Evolutionary conservation across 2,797 vertebrate genomes (phyloP), one percentile per base, ranked within the genome.

Genomic region (Zenarchopterus dispar): DNA sequence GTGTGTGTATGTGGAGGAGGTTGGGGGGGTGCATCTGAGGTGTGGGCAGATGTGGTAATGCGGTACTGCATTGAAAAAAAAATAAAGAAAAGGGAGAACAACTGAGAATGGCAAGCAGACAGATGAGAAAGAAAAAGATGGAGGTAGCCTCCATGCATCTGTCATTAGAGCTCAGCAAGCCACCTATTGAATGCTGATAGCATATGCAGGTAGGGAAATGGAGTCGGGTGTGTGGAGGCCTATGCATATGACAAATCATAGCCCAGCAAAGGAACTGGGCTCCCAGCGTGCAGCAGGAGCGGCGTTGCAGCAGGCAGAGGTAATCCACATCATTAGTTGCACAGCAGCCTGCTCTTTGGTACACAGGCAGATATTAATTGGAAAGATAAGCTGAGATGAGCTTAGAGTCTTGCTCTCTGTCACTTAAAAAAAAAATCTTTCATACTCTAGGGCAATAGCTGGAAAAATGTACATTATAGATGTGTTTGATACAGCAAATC

Each of bases 341-440:
- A 87, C 85, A 90, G 89, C 85, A 85, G 83, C 80, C 83, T 46
- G 82, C 84, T 87, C 86, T 70, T 81, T 54, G 66, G 84, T 83
- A 78, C 85, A 71, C 79, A 88, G 90, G 84, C 78, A 84, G 82
- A 91, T 91, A 90, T 92, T 92, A 93, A 92, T 91, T 91, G 90
- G 90, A 89, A 87, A 93, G 90, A 93, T 91, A 91, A 92, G 88
- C 84, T 56, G 79, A 84, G 81, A 91, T 87, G 83, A 89, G 86
- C 87, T 90, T 62, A 78, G 85, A 89, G 83, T 85, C 67, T 62
- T 69, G 68, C 6, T 31, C 74, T 80, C 80, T 54, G 67, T 84
- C 82, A 84, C 13, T 39, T n/a, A n/a, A n/a, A n/a, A n/a, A n/a
- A n/a, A n/a, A 1, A 1, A 89, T 87, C 85, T 56, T 57, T 71